These are phyloP conservation scores for Gymnocheta viridis DNA, from an alignment of 2,888 invertebrate genomes.

Conservation along the genomic window DNA sequence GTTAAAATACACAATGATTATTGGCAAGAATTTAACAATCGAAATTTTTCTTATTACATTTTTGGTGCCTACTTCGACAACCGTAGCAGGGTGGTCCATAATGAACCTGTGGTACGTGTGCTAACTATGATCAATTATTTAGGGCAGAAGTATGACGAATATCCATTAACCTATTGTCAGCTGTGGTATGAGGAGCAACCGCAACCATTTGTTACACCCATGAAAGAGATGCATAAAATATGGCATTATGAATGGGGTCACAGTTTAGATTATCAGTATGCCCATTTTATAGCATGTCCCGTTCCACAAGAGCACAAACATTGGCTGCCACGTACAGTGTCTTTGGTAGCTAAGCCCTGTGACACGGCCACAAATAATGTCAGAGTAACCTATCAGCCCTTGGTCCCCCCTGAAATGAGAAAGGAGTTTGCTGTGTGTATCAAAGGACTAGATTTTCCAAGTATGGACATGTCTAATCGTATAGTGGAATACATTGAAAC, in stretches of 20 bases:
- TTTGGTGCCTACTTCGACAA: conserved; percentile 94
- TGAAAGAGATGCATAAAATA: conserved; percentile 93
- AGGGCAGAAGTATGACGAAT: conserved; percentile 86
- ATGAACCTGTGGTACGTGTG: conserved; percentile 91
- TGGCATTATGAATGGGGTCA: conserved; percentile 96
- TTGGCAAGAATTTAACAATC: conserved; percentile 91
- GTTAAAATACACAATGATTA: conserved; percentile 95
- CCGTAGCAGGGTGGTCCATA: conserved; percentile 85
- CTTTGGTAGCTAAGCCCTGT: conserved; percentile 90
- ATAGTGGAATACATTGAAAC: conserved; percentile 97
- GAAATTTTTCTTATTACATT: conserved; percentile 91
- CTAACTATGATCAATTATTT: conserved; percentile 93
- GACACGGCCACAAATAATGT: conserved; percentile 91
- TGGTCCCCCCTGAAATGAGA: conserved; percentile 79
- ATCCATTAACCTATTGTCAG: conserved; percentile 87
- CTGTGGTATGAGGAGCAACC: conserved; percentile 91
- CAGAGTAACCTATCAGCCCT: conserved; percentile 87
- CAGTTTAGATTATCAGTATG: conserved; percentile 91
- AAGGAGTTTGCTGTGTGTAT: conserved; percentile 93
- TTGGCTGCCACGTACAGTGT: conserved; percentile 84
- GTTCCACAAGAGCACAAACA: conserved; percentile 86
- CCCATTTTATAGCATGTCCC: conserved; percentile 92
- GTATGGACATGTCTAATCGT: conserved; percentile 92
- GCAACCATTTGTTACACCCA: conserved; percentile 89
- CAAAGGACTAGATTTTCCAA: conserved; percentile 94